These are phyloP conservation scores for Epizoanthus rinbou DNA, from an alignment of 92 coral and sea anemone genomes.

Conservation along the genomic window DNA sequence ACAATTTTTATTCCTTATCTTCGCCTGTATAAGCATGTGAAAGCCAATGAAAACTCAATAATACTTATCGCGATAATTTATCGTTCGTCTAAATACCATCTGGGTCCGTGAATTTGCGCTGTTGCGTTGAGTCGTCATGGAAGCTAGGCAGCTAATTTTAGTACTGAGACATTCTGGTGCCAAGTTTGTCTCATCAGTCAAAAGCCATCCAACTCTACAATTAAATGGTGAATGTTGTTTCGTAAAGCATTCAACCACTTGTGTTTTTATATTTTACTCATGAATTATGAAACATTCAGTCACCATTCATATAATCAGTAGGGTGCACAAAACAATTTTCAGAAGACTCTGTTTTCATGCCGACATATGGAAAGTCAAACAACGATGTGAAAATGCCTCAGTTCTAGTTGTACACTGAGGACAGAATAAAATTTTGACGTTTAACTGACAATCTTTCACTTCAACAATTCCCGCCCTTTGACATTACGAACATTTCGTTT, in stretches of 20 bases:
- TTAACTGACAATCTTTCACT: conserved; percentile 26
- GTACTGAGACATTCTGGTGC: neutral
- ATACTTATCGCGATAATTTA: conserved; percentile 27
- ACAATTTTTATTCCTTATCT: conserved; percentile 40
- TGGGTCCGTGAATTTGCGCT: neutral
- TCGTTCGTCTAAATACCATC: conserved; percentile 35
- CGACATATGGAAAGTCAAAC: neutral
- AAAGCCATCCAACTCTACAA: neutral
- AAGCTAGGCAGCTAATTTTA: conserved; percentile 12
- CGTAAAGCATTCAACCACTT: conserved; percentile 38
- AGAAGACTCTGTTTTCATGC: conserved; percentile 20
- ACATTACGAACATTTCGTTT: conserved; percentile 35
- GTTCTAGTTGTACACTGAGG: neutral
- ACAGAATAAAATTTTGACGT: conserved; percentile 11
- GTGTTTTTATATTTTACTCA: conserved; percentile 32
- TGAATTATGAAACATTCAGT: conserved; percentile 31
- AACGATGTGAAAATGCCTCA: conserved; percentile 33
- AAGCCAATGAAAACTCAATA: conserved; percentile 29
- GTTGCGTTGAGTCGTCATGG: conserved; percentile 22
- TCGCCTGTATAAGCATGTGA: conserved; percentile 17
- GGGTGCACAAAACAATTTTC: conserved; percentile 32
- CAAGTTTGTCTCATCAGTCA: neutral
- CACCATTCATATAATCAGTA: conserved; percentile 31
- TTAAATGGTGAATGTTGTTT: conserved; percentile 16
- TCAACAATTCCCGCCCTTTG: conserved; percentile 22